Percentiles rank a stretch among this genome's conserved stretches.
Evolutionary conservation across 2,113 vertebrate genomes (phyloP).

Genomic region (Arenaria interpres): DNA sequence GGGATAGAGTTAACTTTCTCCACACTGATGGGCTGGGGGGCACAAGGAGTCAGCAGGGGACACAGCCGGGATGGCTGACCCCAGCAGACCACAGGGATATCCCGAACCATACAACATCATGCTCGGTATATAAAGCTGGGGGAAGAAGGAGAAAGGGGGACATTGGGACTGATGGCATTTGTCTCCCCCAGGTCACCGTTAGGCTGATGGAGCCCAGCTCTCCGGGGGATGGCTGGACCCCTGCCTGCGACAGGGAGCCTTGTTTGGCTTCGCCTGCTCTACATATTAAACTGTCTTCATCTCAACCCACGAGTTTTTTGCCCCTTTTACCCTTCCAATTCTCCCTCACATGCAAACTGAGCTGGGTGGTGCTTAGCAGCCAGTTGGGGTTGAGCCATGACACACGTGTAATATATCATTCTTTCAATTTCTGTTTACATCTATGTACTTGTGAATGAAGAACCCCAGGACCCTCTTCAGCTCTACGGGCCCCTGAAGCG

Average conservation of each 20-base stretch:
- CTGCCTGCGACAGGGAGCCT: not conserved
- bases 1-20: not conserved
- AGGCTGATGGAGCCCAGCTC: not conserved
- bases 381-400: not conserved
- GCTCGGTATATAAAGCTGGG: not conserved
- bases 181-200: not conserved
- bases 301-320: not conserved
- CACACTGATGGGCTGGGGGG: not conserved
- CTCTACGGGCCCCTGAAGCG: not conserved
- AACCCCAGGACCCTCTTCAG: not conserved
- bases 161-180: not conserved
- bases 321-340: not conserved
- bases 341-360: not conserved
- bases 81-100: not conserved
- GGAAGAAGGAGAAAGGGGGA: not conserved
- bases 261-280: not conserved
- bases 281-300: not conserved
- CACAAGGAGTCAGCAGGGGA: not conserved
- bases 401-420: accelerated
- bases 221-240: not conserved
- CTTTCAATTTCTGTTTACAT: not conserved
- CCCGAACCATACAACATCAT: not conserved
- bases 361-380: not conserved
- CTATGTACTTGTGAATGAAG: not conserved
- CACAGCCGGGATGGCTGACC: not conserved